Conservation (phyloP, 2,888 invertebrate genomes). For the Hydrotaea cyrtoneurina region DNA sequence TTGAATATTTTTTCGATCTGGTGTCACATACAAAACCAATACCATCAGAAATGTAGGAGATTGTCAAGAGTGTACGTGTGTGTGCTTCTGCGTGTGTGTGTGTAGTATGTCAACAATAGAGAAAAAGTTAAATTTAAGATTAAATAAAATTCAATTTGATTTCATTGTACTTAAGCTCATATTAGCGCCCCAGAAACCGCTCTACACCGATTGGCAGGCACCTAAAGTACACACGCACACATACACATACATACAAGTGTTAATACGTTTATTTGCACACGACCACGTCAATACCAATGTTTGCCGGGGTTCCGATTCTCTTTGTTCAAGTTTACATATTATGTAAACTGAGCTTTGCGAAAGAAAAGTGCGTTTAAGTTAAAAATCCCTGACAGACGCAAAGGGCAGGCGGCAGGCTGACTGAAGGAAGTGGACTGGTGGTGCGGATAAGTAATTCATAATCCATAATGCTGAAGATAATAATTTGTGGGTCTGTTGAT, state of each 20-base stretch:
- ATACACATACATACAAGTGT: too few relatives aligned
- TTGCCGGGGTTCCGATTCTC: neutral
- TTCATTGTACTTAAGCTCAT: slow-evolving; percentile 76
- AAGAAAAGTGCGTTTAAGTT: slow-evolving; percentile 47
- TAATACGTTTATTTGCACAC: too few relatives aligned
- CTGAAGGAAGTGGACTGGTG: neutral
- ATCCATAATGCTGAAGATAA: slow-evolving; percentile 69
- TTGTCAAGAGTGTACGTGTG: neutral
- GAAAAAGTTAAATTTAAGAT: slow-evolving; percentile 73
- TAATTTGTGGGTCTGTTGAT: slow-evolving; percentile 58
- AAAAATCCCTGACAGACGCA: neutral
- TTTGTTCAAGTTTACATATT: neutral
- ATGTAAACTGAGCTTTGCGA: neutral
- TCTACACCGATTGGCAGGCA: slow-evolving; percentile 42
- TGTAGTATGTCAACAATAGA: slow-evolving; percentile 31
- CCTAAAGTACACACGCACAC: neutral
- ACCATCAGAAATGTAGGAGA: neutral
- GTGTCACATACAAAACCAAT: slow-evolving; percentile 12
- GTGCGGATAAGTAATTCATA: slow-evolving; percentile 42
- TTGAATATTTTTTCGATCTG: slow-evolving; percentile 40
- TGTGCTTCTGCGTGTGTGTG: neutral
- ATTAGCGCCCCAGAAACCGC: slow-evolving; percentile 69
- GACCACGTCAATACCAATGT: neutral
- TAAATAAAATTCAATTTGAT: slow-evolving; percentile 76
- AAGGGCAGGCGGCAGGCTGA: too few relatives aligned